Conservation (phyloP, 1,140 invertebrate species). For the Rhynchophorus ferrugineus region DNA sequence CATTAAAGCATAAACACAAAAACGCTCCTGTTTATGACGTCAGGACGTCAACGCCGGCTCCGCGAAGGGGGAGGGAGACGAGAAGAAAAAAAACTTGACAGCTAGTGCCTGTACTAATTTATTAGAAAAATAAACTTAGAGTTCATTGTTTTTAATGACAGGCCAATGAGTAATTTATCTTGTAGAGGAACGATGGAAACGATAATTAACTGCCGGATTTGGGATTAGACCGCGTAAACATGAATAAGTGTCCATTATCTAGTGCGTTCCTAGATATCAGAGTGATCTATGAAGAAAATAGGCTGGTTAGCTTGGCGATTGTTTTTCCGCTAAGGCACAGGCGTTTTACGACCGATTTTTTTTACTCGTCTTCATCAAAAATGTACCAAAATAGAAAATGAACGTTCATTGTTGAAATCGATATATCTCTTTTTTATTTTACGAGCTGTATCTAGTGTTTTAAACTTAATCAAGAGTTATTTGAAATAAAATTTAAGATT, state of each 20-base stretch:
- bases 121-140: constrained; percentile 21
- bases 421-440: too few species aligned
- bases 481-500: too few species aligned
- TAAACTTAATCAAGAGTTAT: too few species aligned
- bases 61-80: background rate
- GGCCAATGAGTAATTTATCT: constrained; percentile 15
- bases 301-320: too few species aligned
- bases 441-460: too few species aligned
- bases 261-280: too few species aligned
- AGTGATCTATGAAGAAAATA: too few species aligned
- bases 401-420: too few species aligned
- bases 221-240: constrained; percentile 5
- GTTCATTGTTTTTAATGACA: constrained; percentile 15
- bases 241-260: background rate
- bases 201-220: constrained; percentile 12
- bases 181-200: constrained; percentile 2
- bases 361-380: too few species aligned
- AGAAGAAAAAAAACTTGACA: constrained; percentile 12
- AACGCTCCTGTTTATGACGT: constrained; percentile 18
- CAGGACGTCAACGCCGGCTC: constrained; percentile 15
- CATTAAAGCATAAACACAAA: constrained; percentile 16
- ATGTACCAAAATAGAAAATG: too few species aligned
- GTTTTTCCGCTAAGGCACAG: too few species aligned
- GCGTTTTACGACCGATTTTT: too few species aligned
- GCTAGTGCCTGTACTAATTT: constrained; percentile 19